Evolutionary conservation across 2,888 invertebrate genomes (phyloP).

Genomic region (Scaptomyza cyrtandrae): DNA sequence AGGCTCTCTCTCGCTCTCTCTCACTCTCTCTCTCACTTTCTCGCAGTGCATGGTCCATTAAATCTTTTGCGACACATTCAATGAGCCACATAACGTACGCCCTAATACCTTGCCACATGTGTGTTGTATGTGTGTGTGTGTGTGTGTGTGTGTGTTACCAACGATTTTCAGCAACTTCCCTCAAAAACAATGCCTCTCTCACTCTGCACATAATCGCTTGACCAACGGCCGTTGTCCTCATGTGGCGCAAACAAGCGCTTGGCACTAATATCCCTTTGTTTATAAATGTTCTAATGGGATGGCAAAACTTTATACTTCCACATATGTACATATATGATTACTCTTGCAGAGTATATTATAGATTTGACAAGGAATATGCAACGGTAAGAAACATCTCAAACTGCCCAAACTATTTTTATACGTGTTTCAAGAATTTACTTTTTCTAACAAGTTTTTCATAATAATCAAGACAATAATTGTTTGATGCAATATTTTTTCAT

Average conservation of each 20-base stretch:
- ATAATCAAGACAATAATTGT: too few relatives aligned
- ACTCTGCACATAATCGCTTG: conserved; percentile 43
- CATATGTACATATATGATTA: neutral
- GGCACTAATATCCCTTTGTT: conserved; percentile 78
- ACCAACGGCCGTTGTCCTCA: conserved; percentile 50
- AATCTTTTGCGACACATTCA: conserved; percentile 79
- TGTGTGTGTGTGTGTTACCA: neutral
- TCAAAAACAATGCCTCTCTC: neutral
- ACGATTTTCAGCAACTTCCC: neutral
- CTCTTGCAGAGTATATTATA: neutral
- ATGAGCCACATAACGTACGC: conserved; percentile 77
- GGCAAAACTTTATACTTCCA: conserved; percentile 66
- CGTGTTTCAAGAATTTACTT: neutral
- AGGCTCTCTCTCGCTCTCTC: conserved; percentile 34
- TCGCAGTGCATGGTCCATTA: conserved; percentile 70
- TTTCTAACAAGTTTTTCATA: too few relatives aligned
- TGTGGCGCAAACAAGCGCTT: conserved; percentile 57
- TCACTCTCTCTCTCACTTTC: conserved; percentile 13
- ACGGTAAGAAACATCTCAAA: neutral
- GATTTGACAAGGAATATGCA: neutral
- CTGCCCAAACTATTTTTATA: neutral
- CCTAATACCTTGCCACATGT: conserved; percentile 67
- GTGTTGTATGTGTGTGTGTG: conserved; percentile 7
- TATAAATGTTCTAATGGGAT: conserved; percentile 77
- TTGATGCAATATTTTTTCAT: too few relatives aligned